Evolutionary conservation across 2,888 invertebrate species (phyloP).

Genomic region (Alviniconcha strummeri): DNA sequence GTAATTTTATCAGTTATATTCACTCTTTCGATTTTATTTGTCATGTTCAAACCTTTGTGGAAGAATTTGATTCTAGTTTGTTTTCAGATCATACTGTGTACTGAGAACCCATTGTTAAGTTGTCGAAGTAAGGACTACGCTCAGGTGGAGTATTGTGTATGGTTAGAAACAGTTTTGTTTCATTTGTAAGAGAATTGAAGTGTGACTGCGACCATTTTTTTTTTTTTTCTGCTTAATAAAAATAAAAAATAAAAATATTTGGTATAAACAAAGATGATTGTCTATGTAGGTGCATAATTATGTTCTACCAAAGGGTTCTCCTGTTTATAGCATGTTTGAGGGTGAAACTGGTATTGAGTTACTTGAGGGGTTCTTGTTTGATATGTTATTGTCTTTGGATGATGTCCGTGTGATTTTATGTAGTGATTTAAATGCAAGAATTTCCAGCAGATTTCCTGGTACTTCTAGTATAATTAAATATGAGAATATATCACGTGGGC

Average conservation of each 20-base stretch:
- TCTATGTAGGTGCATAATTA: background rate
- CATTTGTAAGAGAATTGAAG: too few species aligned
- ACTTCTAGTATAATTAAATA: background rate
- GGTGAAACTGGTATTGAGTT: background rate
- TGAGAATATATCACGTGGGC: too few species aligned
- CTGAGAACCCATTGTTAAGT: background rate
- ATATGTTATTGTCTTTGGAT: background rate
- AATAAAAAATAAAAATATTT: too few species aligned
- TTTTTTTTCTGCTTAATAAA: background rate
- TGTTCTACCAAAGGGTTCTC: background rate
- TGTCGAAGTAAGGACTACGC: background rate
- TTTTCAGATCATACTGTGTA: conserved; percentile 1
- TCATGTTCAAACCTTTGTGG: background rate
- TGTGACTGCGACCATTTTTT: too few species aligned
- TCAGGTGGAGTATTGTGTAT: too few species aligned
- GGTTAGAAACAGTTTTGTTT: too few species aligned
- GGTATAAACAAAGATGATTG: too few species aligned
- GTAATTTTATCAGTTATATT: background rate
- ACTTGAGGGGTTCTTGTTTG: background rate
- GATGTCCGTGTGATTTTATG: background rate
- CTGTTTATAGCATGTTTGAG: background rate
- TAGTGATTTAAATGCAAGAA: background rate
- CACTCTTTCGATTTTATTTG: background rate
- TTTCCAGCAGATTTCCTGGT: background rate
- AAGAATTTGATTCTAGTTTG: background rate